Percentiles rank a stretch among this genome's conserved stretches.
phyloP scores from a whole-genome alignment of 2,113 vertebrate genomes.

The Pogonocichla stellata region DNA sequence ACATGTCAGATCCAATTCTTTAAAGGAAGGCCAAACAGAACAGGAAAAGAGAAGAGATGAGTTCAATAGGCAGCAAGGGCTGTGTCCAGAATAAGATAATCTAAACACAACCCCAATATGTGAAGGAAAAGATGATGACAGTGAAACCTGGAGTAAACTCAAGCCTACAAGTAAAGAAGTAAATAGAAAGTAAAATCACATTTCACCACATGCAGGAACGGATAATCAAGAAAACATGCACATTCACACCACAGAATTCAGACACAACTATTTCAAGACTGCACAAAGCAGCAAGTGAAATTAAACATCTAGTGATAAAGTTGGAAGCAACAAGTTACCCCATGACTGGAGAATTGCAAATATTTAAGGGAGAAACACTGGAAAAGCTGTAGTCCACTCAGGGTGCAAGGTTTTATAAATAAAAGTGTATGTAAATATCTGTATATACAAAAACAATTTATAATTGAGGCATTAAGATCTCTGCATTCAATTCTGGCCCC shows the following conservation, averaged over 20 bases:
- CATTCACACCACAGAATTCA: not conserved
- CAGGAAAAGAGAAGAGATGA: not conserved
- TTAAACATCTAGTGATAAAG: not conserved
- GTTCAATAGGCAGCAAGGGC: not conserved
- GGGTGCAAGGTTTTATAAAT: not conserved
- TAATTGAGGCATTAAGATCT: not conserved
- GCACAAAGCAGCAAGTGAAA: not conserved
- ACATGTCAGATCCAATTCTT: not conserved
- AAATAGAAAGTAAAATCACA: not conserved
- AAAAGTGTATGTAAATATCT: not conserved
- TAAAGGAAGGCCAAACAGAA: not conserved
- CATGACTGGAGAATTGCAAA: not conserved
- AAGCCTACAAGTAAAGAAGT: not conserved
- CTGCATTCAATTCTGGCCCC: not conserved
- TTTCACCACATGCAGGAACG: not conserved
- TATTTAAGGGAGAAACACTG: not conserved
- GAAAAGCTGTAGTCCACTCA: not conserved
- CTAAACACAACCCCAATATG: not conserved
- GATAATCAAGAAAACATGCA: not conserved
- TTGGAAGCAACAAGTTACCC: not conserved
- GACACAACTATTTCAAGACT: not conserved
- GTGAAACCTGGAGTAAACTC: not conserved
- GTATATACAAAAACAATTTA: not conserved
- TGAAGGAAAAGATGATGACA: not conserved
- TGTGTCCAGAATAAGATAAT: not conserved